phyloP scores from a whole-genome alignment of 2,797 vertebrate species.

The Numenius phaeopus region DNA sequence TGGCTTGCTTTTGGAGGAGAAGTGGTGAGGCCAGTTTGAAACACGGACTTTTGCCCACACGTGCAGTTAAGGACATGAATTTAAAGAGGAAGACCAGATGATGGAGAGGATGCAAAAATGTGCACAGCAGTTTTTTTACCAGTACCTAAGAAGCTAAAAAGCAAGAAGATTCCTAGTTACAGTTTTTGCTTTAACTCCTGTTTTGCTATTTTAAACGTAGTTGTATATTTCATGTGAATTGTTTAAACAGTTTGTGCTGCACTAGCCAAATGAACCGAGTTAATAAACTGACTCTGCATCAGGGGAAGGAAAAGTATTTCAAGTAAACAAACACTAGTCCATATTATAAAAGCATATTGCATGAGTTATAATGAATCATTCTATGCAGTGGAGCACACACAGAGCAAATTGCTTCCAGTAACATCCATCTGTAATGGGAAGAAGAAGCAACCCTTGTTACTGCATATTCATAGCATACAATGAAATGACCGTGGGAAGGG shows the following conservation, averaged over 20 bases:
- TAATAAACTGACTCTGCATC: background rate
- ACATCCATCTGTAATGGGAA: background rate
- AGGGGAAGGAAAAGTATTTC: background rate
- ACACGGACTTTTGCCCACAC: rapidly evolving
- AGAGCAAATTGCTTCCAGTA: background rate
- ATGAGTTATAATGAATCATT: background rate
- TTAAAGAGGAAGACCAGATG: background rate
- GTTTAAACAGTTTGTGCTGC: background rate
- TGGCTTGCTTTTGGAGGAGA: background rate
- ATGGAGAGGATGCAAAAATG: background rate
- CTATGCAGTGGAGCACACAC: background rate
- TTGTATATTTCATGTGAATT: background rate
- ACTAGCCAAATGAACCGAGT: background rate
- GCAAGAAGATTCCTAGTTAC: background rate
- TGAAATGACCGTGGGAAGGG: background rate
- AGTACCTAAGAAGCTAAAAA: background rate
- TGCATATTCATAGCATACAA: background rate
- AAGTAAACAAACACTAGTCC: background rate
- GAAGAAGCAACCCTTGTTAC: background rate
- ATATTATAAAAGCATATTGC: background rate
- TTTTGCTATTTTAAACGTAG: background rate
- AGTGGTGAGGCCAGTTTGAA: background rate
- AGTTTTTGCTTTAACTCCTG: background rate
- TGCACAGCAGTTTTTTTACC: background rate
- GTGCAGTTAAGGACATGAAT: background rate